Evolutionary conservation across 2,797 vertebrate species (phyloP).

Genomic region (Chelidonichthys spinosus): DNA sequence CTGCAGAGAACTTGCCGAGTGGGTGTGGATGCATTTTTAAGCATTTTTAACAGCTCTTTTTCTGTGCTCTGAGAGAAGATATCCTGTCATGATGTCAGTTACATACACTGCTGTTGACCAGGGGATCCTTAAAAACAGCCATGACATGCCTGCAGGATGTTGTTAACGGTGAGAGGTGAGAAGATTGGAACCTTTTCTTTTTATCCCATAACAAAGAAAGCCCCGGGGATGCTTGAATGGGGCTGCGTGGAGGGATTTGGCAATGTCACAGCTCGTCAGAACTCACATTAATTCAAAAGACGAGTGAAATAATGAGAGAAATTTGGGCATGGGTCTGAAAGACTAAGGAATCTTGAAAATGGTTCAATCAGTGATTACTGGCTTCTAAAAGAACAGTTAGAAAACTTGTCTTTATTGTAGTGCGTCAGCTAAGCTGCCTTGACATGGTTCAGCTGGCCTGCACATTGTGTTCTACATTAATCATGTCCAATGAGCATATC

Average conservation of each 20-base stretch:
- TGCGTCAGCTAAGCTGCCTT: conserved; percentile 4
- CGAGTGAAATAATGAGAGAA: conserved; percentile 42
- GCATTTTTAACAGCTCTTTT: conserved; percentile 53
- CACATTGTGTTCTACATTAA: conserved; percentile 1
- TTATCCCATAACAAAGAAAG: conserved; percentile 79
- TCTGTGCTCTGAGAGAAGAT: conserved; percentile 49
- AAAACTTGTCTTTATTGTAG: conserved; percentile 11
- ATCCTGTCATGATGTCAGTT: conserved; percentile 37
- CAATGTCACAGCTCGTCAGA: conserved; percentile 68
- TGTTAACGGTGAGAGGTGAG: conserved; percentile 73
- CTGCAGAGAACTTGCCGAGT: conserved; percentile 49
- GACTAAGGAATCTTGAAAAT: conserved; percentile 26
- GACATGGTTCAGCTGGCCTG: neutral
- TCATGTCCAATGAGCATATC: conserved; percentile 13
- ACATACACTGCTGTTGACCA: conserved; percentile 42
- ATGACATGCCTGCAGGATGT: conserved; percentile 64
- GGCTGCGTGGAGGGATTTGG: conserved; percentile 68
- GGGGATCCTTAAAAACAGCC: conserved; percentile 49
- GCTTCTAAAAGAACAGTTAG: conserved; percentile 14
- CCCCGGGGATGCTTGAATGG: conserved; percentile 73
- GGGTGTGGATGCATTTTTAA: conserved; percentile 66
- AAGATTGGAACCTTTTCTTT: conserved; percentile 69
- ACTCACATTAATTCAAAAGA: conserved; percentile 70
- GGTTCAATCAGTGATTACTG: conserved; percentile 38
- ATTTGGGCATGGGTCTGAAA: conserved; percentile 6